phyloP scores from a whole-genome alignment of 2,888 invertebrate genomes.

The Beris chalybata region DNA sequence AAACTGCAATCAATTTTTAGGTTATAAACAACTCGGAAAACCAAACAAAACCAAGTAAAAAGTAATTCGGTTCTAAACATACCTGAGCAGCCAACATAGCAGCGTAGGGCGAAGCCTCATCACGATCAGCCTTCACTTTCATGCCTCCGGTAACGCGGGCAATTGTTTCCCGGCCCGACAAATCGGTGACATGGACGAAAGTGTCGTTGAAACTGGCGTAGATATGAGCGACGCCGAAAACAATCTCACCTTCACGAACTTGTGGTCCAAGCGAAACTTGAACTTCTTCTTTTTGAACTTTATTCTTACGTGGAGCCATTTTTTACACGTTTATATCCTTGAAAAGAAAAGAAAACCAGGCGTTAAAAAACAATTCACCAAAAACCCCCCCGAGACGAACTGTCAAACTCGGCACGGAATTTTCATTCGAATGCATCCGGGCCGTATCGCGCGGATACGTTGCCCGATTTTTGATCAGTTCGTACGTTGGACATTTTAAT shows the following conservation, averaged over 20 bases:
- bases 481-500: no score
- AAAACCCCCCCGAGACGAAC: conserved; percentile 5
- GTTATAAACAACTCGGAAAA: background rate
- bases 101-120: conserved; percentile 99
- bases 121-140: conserved; percentile 99
- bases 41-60: background rate
- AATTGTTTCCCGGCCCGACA: conserved; percentile 95
- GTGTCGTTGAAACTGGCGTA: conserved; percentile 99
- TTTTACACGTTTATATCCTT: conserved; percentile 39
- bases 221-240: conserved; percentile 99
- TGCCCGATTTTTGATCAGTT: background rate
- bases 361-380: background rate
- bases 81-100: conserved; percentile 99
- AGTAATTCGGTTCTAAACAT: conserved; percentile 42
- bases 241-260: conserved; percentile 95
- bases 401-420: conserved; percentile 9
- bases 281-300: conserved; percentile 94
- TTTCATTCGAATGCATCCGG: conserved; percentile 25
- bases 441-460: background rate
- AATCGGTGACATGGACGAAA: conserved; percentile 99
- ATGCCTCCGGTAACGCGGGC: conserved; percentile 96
- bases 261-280: conserved; percentile 95
- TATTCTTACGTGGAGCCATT: conserved; percentile 98
- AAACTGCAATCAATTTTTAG: background rate
- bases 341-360: background rate